Evolutionary conservation across 1,140 invertebrate species (phyloP).

Genomic region (Trichonephila clavipes): DNA sequence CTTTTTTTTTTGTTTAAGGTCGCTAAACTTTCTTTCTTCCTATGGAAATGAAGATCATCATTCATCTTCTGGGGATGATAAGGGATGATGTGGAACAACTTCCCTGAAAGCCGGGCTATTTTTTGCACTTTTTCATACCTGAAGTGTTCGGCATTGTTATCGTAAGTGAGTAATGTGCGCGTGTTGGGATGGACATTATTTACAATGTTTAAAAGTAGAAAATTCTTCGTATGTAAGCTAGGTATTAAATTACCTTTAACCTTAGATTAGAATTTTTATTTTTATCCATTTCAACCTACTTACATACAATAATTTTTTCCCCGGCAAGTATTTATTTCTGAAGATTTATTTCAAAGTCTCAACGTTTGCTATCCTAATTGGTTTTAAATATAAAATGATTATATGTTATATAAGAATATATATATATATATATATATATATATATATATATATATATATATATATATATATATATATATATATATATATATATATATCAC

Average conservation of each 20-base stretch:
- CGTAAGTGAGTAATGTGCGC: neutral
- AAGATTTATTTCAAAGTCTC: no score
- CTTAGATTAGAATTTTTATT: neutral
- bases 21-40: conserved; percentile 11
- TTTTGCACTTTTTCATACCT: neutral
- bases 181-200: neutral
- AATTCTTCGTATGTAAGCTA: neutral
- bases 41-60: neutral
- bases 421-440: no score
- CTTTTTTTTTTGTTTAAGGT: neutral
- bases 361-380: no score
- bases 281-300: neutral
- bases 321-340: no score
- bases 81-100: neutral
- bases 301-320: no score
- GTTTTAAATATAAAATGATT: no score
- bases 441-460: no score
- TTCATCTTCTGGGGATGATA: neutral
- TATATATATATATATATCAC: no score
- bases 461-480: no score
- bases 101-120: neutral
- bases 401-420: no score
- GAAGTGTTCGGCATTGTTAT: neutral
- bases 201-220: neutral
- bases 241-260: neutral